These are phyloP conservation scores for Drosophila nigrodunni DNA, from an alignment of 1,140 invertebrate species.

Conservation along the genomic window DNA sequence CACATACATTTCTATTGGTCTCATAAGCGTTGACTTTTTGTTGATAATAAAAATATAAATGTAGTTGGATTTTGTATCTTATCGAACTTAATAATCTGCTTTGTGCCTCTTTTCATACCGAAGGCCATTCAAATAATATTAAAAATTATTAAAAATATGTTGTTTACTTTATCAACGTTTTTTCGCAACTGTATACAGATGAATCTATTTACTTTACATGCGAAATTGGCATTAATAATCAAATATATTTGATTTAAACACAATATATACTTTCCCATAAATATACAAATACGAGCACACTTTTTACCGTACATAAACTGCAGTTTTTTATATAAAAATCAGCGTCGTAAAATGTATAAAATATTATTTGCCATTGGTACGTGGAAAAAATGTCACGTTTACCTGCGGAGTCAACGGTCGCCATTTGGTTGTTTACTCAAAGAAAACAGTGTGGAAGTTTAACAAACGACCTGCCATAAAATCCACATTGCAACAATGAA, in stretches of 20 bases:
- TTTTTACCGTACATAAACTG: background rate
- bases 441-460: conserved; percentile 6
- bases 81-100: no score
- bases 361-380: background rate
- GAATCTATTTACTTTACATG: background rate
- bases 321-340: conserved; percentile 2
- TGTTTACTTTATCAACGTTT: no score
- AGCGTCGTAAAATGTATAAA: conserved; percentile 11
- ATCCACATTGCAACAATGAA: conserved; percentile 9
- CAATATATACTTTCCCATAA: conserved; percentile 1
- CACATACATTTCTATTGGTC: background rate
- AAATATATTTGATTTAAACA: conserved; percentile 30
- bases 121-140: no score
- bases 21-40: conserved; percentile 6
- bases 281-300: background rate
- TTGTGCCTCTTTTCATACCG: no score
- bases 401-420: conserved; percentile 19
- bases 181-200: no score
- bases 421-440: conserved; percentile 23
- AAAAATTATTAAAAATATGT: no score
- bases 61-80: background rate
- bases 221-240: conserved; percentile 8
- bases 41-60: conserved; percentile 9
- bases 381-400: conserved; percentile 2
- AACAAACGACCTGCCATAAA: conserved; percentile 26